Base-by-base conservation (phyloP, 2,888 invertebrate genomes). In the Calameuta idolon region DNA sequence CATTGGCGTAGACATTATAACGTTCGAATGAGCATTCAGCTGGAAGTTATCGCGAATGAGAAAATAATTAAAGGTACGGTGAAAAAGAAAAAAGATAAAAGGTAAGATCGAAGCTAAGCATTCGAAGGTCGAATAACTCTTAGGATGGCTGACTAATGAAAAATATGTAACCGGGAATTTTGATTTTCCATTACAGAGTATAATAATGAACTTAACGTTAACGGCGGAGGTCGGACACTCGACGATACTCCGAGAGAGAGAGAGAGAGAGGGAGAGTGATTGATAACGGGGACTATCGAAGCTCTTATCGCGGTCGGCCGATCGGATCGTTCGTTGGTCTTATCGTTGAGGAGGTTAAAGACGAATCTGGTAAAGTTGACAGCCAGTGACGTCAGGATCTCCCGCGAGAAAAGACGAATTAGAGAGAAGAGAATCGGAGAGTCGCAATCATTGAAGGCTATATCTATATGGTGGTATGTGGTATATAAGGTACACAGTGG, bases 1-100 rank as follows among this genome's bases (percentile, higher is more conserved):
- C 79, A 75, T 69, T 77, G 76, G 79, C 79, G 77, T 71, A 77
- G 73, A 37, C 34, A 77, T 71, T 69, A 23, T 15, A 11, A 9
- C 9, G 23, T 23, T 55, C 9, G 9, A 55, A 55, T 55, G 23
- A 55, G 23, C 23, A 55, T 55, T 55, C 23, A 23, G 9, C 15
- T 40, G 4, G 40, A 2, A 2, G 23, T 23, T 5, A 55, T 55
- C 5, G 55, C 5, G 55, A 55, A 55, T 55, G 23, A 55, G 23
- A 23, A 55, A 55, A 23, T 55, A 23, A 55, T 23, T 23, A 1
- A 40, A 15, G 23, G 23, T 2, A 55, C 9, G 2, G 9, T 23
- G 2, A 55, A 55, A 5, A 15, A 15, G 35, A 40, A 40, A 55
- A 9, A 40, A 15, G 35, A 40, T 15, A 55, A 9, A 40, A 40